A percentile compares a stretch with the other conserved stretches of the same genome.
phyloP scores from a whole-genome alignment of 2,797 vertebrate species.

The Channallabes apus region DNA sequence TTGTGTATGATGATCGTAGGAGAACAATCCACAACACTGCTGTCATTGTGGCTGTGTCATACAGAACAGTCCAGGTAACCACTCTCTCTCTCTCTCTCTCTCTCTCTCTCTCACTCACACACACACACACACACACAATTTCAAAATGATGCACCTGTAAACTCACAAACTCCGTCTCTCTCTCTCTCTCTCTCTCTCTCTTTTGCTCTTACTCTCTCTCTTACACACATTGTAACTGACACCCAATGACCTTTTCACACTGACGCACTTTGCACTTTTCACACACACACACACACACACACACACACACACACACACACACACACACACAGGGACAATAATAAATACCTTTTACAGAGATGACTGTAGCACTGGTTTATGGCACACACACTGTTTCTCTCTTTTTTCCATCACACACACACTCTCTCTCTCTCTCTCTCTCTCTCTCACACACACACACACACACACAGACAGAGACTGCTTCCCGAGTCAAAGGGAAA shows the following conservation, averaged over 20 bases:
- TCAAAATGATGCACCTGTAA: neutral
- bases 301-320: neutral
- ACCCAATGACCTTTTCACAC: neutral
- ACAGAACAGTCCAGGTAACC: too few species aligned
- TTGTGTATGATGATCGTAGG: too few species aligned
- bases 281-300: neutral
- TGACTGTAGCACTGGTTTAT: neutral
- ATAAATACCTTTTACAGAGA: neutral
- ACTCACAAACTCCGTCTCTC: neutral
- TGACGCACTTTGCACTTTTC: too few species aligned
- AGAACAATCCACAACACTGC: too few species aligned
- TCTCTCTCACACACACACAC: constrained; percentile 15
- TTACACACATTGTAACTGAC: too few species aligned
- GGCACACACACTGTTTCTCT: constrained; percentile 23
- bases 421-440: constrained; percentile 36
- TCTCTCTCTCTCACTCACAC: neutral
- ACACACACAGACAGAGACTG: constrained; percentile 7
- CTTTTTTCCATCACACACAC: constrained; percentile 17
- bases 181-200: too few species aligned
- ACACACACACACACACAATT: neutral
- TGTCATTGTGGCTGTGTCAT: too few species aligned
- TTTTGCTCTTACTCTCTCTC: too few species aligned
- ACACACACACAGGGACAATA: neutral
- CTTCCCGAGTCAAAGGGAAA: constrained; percentile 64
- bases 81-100: too few species aligned